These are phyloP conservation scores for Dolichallabes microphthalmus DNA, from an alignment of 2,113 vertebrate species.

Conservation along the genomic window DNA sequence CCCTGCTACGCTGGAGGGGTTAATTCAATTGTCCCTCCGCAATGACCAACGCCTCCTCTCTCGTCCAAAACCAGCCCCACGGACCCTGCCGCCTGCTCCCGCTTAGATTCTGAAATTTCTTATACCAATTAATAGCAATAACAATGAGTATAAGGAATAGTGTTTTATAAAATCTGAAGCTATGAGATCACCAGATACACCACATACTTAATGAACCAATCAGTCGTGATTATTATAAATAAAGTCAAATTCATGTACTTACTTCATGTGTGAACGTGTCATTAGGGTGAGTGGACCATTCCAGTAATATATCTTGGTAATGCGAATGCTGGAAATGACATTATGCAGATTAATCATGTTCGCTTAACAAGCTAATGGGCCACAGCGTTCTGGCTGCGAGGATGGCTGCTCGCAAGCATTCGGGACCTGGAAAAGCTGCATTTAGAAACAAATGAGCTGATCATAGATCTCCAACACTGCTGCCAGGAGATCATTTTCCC, in stretches of 20 bases:
- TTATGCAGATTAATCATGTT: slow-evolving; percentile 38
- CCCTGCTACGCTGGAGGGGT: no score
- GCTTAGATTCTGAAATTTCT: background rate
- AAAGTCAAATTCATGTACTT: slow-evolving; percentile 3
- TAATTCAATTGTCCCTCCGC: no score
- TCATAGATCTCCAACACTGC: background rate
- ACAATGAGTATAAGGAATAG: background rate
- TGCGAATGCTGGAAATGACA: slow-evolving; percentile 12
- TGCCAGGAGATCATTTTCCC: background rate
- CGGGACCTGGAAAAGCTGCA: slow-evolving; percentile 14
- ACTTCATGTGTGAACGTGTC: slow-evolving; percentile 6
- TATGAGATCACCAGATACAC: background rate
- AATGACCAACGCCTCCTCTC: no score
- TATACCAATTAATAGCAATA: no score
- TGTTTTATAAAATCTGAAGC: background rate
- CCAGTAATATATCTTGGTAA: slow-evolving; percentile 31
- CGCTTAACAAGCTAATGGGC: slow-evolving; percentile 35
- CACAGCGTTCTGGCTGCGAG: slow-evolving; percentile 2
- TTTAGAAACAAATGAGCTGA: slow-evolving; percentile 31
- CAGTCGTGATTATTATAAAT: background rate
- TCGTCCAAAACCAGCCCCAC: no score
- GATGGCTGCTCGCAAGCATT: slow-evolving; percentile 24
- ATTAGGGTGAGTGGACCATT: slow-evolving; percentile 12
- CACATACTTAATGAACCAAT: background rate
- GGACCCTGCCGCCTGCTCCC: no score